phyloP scores from a whole-genome alignment of 2,113 vertebrate genomes.

The Mohoua ochrocephala region DNA sequence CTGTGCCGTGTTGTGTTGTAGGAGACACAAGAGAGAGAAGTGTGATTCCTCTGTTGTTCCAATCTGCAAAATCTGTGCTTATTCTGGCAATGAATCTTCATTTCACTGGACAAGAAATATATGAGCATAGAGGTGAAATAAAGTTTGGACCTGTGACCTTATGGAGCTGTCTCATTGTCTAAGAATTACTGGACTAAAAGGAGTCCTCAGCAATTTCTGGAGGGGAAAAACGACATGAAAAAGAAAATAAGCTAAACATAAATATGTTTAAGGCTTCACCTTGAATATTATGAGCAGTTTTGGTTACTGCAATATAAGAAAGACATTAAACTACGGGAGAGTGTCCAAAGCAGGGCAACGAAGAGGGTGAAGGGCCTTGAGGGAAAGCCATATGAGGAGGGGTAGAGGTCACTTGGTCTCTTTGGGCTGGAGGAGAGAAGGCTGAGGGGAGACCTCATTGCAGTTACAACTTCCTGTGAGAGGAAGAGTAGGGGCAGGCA shows the following conservation, averaged over 20 bases:
- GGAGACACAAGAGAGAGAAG: background rate
- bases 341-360: rapidly evolving
- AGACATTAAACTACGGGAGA: background rate
- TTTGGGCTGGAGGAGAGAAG: background rate
- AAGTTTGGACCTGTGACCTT: background rate
- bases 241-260: background rate
- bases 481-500: background rate
- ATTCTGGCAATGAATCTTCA: background rate
- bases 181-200: background rate
- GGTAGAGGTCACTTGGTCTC: background rate
- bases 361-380: background rate
- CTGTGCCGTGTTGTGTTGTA: rapidly evolving
- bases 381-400: rapidly evolving
- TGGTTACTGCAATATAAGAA: background rate
- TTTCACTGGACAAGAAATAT: background rate
- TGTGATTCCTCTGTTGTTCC: background rate
- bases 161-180: background rate
- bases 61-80: background rate
- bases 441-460: background rate
- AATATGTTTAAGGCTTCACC: background rate
- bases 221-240: background rate
- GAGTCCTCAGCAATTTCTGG: background rate
- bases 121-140: background rate
- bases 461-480: background rate
- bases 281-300: background rate